phyloP scores from a whole-genome alignment of 2,797 vertebrate genomes.

The Squalus acanthias region DNA sequence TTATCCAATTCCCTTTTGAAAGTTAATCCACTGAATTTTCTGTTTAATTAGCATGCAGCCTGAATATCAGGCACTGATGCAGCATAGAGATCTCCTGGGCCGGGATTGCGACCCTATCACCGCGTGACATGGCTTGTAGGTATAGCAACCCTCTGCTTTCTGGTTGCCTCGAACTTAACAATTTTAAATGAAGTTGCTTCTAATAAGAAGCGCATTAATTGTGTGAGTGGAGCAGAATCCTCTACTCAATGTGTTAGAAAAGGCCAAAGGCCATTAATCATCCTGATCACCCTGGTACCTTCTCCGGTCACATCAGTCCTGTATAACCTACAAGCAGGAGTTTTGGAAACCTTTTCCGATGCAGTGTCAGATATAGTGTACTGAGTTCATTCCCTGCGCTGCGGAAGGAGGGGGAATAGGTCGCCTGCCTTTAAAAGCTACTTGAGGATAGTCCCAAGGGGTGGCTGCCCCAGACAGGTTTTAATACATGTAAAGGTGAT shows the following conservation, averaged over 20 bases:
- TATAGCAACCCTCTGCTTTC: background rate
- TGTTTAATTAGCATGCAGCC: background rate
- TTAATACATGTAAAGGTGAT: slow-evolving; percentile 28
- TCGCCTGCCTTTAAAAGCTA: background rate
- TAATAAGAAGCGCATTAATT: background rate
- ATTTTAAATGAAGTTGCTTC: background rate
- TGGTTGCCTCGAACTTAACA: background rate
- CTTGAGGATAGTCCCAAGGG: background rate
- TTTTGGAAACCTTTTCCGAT: background rate
- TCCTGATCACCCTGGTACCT: background rate
- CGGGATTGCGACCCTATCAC: background rate
- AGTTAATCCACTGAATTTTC: background rate
- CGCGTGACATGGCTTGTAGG: background rate
- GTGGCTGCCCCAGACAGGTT: background rate
- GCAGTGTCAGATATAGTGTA: background rate
- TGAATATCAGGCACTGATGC: background rate
- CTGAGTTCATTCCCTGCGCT: background rate
- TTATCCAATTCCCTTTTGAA: background rate
- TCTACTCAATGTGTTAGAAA: background rate
- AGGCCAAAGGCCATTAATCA: background rate
- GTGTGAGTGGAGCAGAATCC: background rate
- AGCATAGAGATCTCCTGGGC: background rate
- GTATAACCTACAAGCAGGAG: background rate
- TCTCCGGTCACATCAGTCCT: background rate
- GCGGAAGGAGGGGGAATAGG: background rate